Base-by-base conservation (phyloP, 2,888 invertebrate species). In the Theristus sp. region DNA sequence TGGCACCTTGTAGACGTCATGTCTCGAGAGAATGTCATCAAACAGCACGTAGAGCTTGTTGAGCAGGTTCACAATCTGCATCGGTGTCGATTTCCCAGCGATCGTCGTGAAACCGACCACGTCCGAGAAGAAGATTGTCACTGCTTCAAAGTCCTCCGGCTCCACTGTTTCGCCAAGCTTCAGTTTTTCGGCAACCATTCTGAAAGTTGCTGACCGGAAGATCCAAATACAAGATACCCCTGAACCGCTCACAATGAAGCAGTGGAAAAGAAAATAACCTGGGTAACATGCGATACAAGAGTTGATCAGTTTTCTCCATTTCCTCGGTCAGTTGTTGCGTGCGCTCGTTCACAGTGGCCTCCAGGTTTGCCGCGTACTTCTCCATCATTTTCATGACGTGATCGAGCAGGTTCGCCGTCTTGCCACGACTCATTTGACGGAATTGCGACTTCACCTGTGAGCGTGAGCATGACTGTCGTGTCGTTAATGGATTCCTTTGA, bases 41-140 rank as follows among this genome's bases (percentile, higher is more conserved):
- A 58, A 58, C 1, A 52, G 26, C 1, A 52, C 60, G 61, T 52
- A 61, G 13, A 61, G 31, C 22, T 61, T 28, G 54, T 61, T 61
- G 3, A 61, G 31, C 17, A 61, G 46, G 20, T 27, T 31, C 28
- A 59, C 59, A 20, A 47, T 61, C 31, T 61, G 61, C 53, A 61
- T 46, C 6, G 60, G 60, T 28, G 46, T 46, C n/a, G 38, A 38
- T 3, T 28, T n/a, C 22, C 58, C 59, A n/a, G 60, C 38, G 20
- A 60, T 25, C 6, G 58, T 46, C 1, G 60, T 60, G 49, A 60
- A 60, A 13, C 60, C 60, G 25, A 60, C 60, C 29, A 61, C 59
- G 53, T 60, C 60, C 3, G 29, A 29, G 38, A 60, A 60, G 30
- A 54, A 57, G 22, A 60, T 27, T 2, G 60, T 46, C n/a, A 60